These are phyloP conservation scores for Drosophila maculinotata DNA, from an alignment of 2,888 invertebrate species.

Conservation along the genomic window DNA sequence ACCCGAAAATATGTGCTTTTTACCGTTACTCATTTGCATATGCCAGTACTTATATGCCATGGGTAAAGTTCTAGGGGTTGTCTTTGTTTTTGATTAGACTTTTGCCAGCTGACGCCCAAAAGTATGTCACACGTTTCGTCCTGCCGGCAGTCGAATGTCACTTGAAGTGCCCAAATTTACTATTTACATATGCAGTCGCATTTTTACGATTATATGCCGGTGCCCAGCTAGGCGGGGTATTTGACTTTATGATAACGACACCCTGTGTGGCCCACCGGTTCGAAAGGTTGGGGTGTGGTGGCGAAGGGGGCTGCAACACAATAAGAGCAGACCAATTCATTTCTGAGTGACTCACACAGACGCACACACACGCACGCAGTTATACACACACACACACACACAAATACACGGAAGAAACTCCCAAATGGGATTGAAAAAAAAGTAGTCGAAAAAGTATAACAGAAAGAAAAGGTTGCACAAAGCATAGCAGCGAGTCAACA, in stretches of 20 bases:
- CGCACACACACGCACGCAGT: too few relatives aligned
- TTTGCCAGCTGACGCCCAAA: constrained; percentile 28
- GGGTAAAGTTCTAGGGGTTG: not conserved
- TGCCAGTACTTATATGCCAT: not conserved
- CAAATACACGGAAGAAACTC: constrained; percentile 43
- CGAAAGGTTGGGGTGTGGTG: not conserved
- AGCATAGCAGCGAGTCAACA: constrained; percentile 25
- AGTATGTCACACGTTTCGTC: constrained; percentile 19
- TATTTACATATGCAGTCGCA: constrained; percentile 50
- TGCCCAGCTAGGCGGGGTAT: constrained; percentile 35
- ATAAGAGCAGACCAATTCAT: constrained; percentile 67
- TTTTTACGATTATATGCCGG: constrained; percentile 43
- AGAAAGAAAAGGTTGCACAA: constrained; percentile 31
- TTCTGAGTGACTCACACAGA: constrained; percentile 52
- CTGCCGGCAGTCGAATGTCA: constrained; percentile 30
- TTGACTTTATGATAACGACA: constrained; percentile 61
- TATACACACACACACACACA: constrained; percentile 2
- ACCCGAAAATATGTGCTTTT: constrained; percentile 4
- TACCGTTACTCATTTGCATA: constrained; percentile 54
- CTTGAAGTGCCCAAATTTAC: constrained; percentile 32
- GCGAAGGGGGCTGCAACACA: constrained; percentile 11
- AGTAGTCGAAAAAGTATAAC: constrained; percentile 34
- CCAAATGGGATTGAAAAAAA: constrained; percentile 42
- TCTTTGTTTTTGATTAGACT: constrained; percentile 51
- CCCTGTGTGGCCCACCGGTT: constrained; percentile 28